These are phyloP conservation scores for Machimus rusticus DNA, from an alignment of 2,888 invertebrate genomes.

Conservation along the genomic window DNA sequence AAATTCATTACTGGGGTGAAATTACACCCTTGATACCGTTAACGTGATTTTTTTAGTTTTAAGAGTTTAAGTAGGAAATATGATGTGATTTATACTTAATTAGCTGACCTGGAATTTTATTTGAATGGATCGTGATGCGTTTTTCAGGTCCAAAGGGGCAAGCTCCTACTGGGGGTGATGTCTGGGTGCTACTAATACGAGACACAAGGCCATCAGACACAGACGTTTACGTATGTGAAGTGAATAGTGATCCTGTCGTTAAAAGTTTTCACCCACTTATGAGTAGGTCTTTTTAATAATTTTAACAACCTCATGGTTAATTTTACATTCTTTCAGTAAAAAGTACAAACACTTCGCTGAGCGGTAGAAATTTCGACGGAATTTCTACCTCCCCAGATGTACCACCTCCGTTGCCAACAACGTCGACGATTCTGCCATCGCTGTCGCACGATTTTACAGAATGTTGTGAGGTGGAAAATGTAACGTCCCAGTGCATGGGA, in stretches of 20 bases:
- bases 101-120: background rate
- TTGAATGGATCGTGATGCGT: background rate
- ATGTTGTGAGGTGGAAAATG: constrained; percentile 76
- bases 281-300: constrained; percentile 64
- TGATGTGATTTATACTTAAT: no score
- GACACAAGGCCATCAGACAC: constrained; percentile 74
- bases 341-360: background rate
- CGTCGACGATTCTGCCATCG: constrained; percentile 55
- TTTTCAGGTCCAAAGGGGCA: constrained; percentile 57
- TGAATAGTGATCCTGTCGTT: constrained; percentile 80
- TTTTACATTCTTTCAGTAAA: background rate
- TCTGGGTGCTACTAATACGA: constrained; percentile 84
- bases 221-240: constrained; percentile 83
- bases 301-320: background rate
- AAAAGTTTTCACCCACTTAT: constrained; percentile 80
- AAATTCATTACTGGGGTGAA: no score
- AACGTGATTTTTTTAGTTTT: no score
- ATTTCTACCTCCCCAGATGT: background rate
- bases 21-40: no score
- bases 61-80: no score
- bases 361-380: background rate
- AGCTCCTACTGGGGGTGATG: constrained; percentile 73
- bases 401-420: background rate
- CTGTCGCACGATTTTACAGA: constrained; percentile 81
- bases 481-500: constrained; percentile 76